phyloP scores from a whole-genome alignment of 1,140 invertebrate genomes.

The Cydia fagiglandana region DNA sequence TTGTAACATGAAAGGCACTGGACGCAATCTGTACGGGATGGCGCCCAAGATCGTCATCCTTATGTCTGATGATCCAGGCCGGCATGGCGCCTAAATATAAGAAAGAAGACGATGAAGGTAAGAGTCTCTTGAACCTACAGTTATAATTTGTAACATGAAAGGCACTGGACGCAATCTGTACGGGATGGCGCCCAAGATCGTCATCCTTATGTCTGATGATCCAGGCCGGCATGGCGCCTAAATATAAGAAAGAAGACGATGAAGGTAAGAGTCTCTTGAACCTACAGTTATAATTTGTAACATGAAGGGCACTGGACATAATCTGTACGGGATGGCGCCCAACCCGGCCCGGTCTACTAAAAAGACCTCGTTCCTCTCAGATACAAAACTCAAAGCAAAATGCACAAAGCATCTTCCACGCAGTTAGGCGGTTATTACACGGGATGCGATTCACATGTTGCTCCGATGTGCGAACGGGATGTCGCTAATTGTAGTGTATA shows the following conservation, averaged over 20 bases:
- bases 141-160: background rate
- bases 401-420: no score
- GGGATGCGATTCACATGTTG: no score
- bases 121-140: no score
- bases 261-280: background rate
- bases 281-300: background rate
- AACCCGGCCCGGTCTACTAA: no score
- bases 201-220: background rate
- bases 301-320: background rate
- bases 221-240: background rate
- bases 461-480: no score
- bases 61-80: background rate
- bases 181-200: constrained; percentile 17
- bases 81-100: background rate
- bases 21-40: constrained; percentile 19
- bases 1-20: background rate
- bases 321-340: constrained; percentile 14
- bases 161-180: background rate
- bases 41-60: background rate
- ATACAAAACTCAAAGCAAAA: no score
- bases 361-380: no score
- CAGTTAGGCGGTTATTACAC: no score
- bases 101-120: background rate
- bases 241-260: background rate
- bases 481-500: no score